Evolutionary conservation across 23 tunicate genomes (phyloP).

Genomic region (Styela clava): DNA sequence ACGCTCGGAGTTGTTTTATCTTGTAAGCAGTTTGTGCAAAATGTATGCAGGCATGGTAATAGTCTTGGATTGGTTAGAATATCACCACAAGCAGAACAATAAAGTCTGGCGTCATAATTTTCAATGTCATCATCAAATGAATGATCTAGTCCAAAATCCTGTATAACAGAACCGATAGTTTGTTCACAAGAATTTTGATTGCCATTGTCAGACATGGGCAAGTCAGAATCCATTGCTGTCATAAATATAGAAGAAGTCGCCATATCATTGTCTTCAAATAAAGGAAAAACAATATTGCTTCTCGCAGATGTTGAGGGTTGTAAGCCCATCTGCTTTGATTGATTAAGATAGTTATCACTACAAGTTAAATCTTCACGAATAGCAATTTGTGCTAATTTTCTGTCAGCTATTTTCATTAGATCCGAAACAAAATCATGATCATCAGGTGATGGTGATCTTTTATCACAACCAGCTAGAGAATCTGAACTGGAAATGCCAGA

Average conservation of each 20-base stretch:
- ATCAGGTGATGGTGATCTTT: constrained; percentile 5
- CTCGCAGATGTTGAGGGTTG: background rate
- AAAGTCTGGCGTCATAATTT: background rate
- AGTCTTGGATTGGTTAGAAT: constrained; percentile 21
- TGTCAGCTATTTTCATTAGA: constrained; percentile 20
- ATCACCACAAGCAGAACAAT: constrained; percentile 23
- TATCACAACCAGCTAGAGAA: constrained; percentile 23
- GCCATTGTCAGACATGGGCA: background rate
- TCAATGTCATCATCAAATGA: background rate
- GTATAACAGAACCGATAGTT: background rate
- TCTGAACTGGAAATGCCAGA: constrained; percentile 34
- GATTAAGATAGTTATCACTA: background rate
- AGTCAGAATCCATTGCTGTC: constrained; percentile 12
- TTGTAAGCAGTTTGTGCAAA: constrained; percentile 25
- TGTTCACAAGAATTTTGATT: background rate
- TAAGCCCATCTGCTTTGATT: background rate
- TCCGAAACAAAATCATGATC: constrained; percentile 21
- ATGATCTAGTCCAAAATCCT: too few relatives aligned
- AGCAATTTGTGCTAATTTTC: background rate
- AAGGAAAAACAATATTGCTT: background rate
- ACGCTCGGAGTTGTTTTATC: background rate
- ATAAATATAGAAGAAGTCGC: constrained; percentile 25
- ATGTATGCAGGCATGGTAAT: constrained; percentile 28
- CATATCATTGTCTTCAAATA: background rate
- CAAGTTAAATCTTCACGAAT: background rate